Base-by-base conservation (phyloP, 2,888 invertebrate genomes). In the Temnothorax rugatulus region DNA sequence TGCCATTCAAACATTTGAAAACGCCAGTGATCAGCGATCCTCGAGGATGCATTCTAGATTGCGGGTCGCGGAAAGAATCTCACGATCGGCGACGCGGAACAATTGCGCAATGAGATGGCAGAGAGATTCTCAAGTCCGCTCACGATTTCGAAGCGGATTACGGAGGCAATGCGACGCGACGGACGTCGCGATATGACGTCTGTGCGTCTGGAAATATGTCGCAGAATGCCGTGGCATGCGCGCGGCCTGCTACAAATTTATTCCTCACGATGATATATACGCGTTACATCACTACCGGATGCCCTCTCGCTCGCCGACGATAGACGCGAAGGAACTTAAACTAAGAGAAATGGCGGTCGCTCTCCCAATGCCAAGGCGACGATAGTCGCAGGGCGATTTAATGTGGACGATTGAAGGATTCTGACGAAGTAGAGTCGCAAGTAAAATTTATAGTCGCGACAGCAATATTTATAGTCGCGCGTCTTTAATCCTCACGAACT, bases 21-120 rank as follows among this genome's bases (percentile, higher is more conserved):
- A 21, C 68, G 29, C 5, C 47, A 21, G 34, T 50, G 29, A 84
- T 44, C 18, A n/a, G 47, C 29, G n/a, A 84, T 82, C 75, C 85
- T 86, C 84, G 86, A 57, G 84, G 75, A 13, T 88, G 87, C 81
- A 73, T 88, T 87, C 25, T 18, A 18, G 25, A 41, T 18, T 15
- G 34, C 15, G 4, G 13, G 13, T 9, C 13, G 41, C 29, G 2
- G 7, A 82, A 73, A 87, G 79, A 77, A 57, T 81, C 63, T 54
- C 21, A 47, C 68, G 38, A 18, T 21, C 18, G 41, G 8, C 13
- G 25, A 76, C 63, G 34, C 50, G 50, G 34, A 38, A 50, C 25
- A 18, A 21, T 68, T 50, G 52, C 11, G 44, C 44, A 47, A 66
- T 4, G 44, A 66, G 66, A 66, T 44, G 44, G 18, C 44, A 4